Evolutionary conservation across 2,888 invertebrate species (phyloP).

Genomic region (Metalampra italica): DNA sequence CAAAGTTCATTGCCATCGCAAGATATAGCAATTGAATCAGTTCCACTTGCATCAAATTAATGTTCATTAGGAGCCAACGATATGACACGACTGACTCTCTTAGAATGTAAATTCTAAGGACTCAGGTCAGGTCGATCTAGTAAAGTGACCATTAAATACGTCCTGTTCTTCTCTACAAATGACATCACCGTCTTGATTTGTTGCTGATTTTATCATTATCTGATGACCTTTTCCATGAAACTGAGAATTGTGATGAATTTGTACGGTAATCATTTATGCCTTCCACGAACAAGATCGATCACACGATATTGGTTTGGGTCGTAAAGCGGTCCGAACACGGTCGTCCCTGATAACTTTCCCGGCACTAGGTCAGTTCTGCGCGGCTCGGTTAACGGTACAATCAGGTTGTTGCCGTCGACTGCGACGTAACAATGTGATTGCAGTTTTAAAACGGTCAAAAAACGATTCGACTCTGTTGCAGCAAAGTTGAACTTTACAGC

Average conservation of each 20-base stretch:
- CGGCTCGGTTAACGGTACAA: conserved; percentile 73
- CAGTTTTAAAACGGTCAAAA: conserved; percentile 64
- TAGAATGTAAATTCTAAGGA: conserved; percentile 30
- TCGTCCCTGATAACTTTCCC: conserved; percentile 71
- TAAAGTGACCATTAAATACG: conserved; percentile 35
- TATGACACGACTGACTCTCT: conserved; percentile 45
- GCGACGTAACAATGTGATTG: conserved; percentile 72
- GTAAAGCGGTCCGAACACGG: conserved; percentile 59
- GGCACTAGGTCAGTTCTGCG: conserved; percentile 77
- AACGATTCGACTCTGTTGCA: conserved; percentile 29
- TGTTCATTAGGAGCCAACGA: conserved; percentile 60
- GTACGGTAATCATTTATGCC: conserved; percentile 3
- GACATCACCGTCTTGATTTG: conserved; percentile 47
- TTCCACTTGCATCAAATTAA: conserved; percentile 76
- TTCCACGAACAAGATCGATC: conserved; percentile 33
- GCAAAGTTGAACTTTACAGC: conserved; percentile 39
- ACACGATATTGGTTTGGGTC: conserved; percentile 36
- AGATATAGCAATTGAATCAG: conserved; percentile 75
- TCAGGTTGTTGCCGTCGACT: conserved; percentile 70
- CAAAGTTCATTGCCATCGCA: conserved; percentile 68
- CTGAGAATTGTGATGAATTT: conserved; percentile 2
- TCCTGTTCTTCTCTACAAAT: conserved; percentile 41
- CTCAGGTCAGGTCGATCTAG: conserved; percentile 26
- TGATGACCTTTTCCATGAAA: conserved; percentile 25
- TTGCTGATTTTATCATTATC: conserved; percentile 30